Conservation (phyloP, 2,797 vertebrate genomes). For the Benthosema pterotum region DNA sequence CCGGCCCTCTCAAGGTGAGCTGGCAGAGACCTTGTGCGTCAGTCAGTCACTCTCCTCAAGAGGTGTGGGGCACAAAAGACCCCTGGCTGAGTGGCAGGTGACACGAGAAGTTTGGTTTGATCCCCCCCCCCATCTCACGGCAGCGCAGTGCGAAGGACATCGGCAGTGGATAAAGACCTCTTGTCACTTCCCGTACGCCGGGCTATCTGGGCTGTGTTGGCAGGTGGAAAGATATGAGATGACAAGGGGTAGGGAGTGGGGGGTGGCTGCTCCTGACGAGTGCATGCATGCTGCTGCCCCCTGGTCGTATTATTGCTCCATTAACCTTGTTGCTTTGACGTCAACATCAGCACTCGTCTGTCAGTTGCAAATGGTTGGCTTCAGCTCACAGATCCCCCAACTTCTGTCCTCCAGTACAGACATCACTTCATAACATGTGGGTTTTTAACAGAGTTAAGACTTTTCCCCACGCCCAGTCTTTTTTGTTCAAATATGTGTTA, state of each 20-base stretch:
- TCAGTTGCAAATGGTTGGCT: too few relatives aligned
- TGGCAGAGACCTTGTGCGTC: conserved; percentile 7
- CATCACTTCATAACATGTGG: too few relatives aligned
- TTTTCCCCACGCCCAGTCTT: too few relatives aligned
- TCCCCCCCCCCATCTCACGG: conserved; percentile 13
- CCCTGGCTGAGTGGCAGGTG: conserved; percentile 37
- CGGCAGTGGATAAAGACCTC: conserved; percentile 67
- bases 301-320: conserved; percentile 59
- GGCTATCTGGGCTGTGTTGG: conserved; percentile 50
- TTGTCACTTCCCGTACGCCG: conserved; percentile 75
- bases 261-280: conserved; percentile 3
- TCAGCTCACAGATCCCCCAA: too few relatives aligned
- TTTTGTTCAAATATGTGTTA: too few relatives aligned
- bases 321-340: conserved; percentile 39
- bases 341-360: too few relatives aligned
- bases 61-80: conserved; percentile 66
- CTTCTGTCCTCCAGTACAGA: too few relatives aligned
- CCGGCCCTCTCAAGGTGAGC: conserved; percentile 13
- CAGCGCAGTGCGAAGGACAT: conserved; percentile 2
- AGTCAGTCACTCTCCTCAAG: conserved; percentile 59
- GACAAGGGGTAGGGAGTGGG: conserved; percentile 80
- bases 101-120: conserved; percentile 13
- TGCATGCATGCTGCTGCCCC: neutral
- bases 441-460: too few relatives aligned
- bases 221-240: conserved; percentile 67